Conservation (phyloP, 2,113 vertebrate species). For the Capreolus pygargus region DNA sequence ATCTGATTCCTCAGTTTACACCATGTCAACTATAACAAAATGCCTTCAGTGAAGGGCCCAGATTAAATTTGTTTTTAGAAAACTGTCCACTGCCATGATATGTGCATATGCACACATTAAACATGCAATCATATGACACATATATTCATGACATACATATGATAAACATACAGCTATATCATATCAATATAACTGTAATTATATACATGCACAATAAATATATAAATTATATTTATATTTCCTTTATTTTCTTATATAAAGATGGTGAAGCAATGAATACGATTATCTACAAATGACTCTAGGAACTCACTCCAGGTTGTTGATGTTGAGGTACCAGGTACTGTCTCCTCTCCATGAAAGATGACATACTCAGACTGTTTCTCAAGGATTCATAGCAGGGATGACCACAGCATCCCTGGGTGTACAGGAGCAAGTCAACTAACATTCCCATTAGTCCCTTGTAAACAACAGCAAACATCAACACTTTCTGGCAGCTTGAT, state of each 20-base stretch:
- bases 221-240: not conserved
- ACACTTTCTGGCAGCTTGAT: not conserved
- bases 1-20: not conserved
- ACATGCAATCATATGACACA: not conserved
- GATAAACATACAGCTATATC: not conserved
- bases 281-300: not conserved
- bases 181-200: not conserved
- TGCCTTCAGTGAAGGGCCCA: not conserved
- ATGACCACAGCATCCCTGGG: not conserved
- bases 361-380: not conserved
- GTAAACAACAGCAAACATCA: not conserved
- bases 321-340: not conserved
- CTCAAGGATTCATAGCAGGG: fast-evolving
- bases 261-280: not conserved
- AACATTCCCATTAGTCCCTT: not conserved
- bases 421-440: not conserved
- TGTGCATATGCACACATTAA: not conserved
- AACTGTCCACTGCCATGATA: not conserved
- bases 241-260: not conserved
- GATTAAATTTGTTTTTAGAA: not conserved
- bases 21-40: not conserved
- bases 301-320: not conserved
- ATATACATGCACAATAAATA: not conserved
- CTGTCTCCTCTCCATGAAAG: not conserved
- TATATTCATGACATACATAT: not conserved